Base-by-base conservation (phyloP, 1,140 invertebrate species). In the Sycophila sp. region DNA sequence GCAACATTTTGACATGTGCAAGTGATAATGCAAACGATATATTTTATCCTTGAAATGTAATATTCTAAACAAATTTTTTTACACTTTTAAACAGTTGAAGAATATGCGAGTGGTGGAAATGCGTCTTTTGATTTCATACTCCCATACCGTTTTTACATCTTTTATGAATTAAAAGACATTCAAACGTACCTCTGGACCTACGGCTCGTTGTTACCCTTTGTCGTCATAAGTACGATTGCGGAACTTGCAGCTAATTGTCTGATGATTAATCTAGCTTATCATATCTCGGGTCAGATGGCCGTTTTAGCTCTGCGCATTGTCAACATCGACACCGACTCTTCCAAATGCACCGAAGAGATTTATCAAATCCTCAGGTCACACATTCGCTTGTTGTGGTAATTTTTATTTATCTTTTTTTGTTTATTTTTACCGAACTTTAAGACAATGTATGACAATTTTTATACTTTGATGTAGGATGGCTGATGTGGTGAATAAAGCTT, bases 211-310 rank as follows among this genome's bases (percentile, higher is more conserved):
- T 15, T 81, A 15, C 80, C 80, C 1, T 80, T 81, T 49, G 75
- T 78, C 2, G 73, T 72, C 5, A 30, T 81, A 19, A 77, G 74
- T 42, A 70, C 69, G 38, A 76, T 81, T 38, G 77, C 76, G 5
- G 76, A 78, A 13, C 73, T 40, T 10, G 76, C 74, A 7, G 60
- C 73, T 1, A 79, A 83, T 40, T 80, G 79, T 32, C 36, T 82
- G 1, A 77, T 83, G 71, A 69, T 84, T 6, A 80, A 75, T 15
- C 71, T 83, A 11, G 78, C 80, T 0, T 82, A 77, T 71, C 81
- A 84, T 32, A 51, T 80, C 42, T 82, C 80, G 47, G 80, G 83
- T 3, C 78, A 80, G 68, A 75, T 83, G 73, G 76, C 81, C 6
- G 74, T 80, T 2, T 73, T 84, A 2, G 72, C 79, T 22, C 5